Base-by-base conservation (phyloP, 2,113 vertebrate genomes). In the Nannospalax galili region DNA sequence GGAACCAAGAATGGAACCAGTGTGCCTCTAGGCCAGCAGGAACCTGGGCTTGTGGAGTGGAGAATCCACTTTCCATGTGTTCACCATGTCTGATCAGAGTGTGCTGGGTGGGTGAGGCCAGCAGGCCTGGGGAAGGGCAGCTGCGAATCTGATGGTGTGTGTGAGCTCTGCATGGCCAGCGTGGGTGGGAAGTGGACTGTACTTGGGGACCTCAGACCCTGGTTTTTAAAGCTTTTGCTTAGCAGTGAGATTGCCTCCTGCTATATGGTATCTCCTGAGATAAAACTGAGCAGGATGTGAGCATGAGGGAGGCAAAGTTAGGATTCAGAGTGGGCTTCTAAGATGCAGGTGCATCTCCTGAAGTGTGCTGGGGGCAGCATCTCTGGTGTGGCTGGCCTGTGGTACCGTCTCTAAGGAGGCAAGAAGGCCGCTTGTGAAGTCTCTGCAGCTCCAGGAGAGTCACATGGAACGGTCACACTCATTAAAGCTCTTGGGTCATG, bases 11-110 rank as follows among this genome's bases (percentile, higher is more conserved):
- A 11, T 0, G 7, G 35, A 8, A 60, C 40, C 19, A 1, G 0
- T 7, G 1, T 17, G 45, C 37, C 16, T 45, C 7, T 37, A 72
- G 65, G 19, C 12, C 26, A 37, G 22, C 28, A 2, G 56, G 60
- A 48, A 37, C 62, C 3, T 2, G 3, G 62, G n/a, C 12, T 37
- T 26, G 22, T 0, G 0, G 35, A 1, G 30, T 3, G 17, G 26
- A 30, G 30, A 37, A 2, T 40, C 85, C 7, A 1, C 45, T 58
- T 30, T 22, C 32, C n/a, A 1, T 7, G 9, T 24, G 32, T n/a
- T 82, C 10, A 2, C 48, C 3, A 0, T 3, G 1, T n/a, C 52
- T 58, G 35, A 3, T 6, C 5, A 74, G 69, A 5, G 30, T 45
- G 20, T 30, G n/a, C 7, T 6, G 0, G 0, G 2, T n/a, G 70